phyloP scores from a whole-genome alignment of 2,797 vertebrate genomes.

The Coranthus polyacanthus region DNA sequence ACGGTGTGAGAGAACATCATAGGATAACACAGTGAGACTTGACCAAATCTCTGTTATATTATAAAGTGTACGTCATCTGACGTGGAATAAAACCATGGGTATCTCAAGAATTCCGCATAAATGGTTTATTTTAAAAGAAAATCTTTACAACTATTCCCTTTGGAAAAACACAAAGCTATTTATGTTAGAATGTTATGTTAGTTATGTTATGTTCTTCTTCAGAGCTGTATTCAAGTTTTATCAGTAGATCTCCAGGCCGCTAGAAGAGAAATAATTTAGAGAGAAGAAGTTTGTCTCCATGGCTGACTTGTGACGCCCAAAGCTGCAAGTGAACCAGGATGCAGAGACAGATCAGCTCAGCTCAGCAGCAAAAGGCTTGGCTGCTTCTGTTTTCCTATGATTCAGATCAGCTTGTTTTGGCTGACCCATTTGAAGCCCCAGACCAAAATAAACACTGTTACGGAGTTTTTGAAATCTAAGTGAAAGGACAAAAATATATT shows the following conservation, averaged over 20 bases:
- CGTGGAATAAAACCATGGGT: background rate
- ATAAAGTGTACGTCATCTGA: background rate
- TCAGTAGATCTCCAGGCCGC: constrained; percentile 21
- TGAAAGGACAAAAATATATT: constrained; percentile 26
- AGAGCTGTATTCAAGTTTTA: background rate
- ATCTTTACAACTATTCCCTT: constrained; percentile 1
- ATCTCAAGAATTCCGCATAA: constrained; percentile 12
- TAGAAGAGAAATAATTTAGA: constrained; percentile 25
- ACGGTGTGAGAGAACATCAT: background rate
- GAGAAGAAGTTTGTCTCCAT: constrained; percentile 27
- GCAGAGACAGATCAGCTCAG: constrained; percentile 45
- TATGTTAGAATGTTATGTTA: constrained; percentile 11
- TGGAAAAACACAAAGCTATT: background rate
- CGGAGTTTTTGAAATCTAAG: constrained; percentile 50
- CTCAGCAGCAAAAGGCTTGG: constrained; percentile 54
- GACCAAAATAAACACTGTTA: constrained; percentile 67
- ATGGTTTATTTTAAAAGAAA: background rate
- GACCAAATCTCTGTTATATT: no score
- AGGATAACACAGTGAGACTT: no score
- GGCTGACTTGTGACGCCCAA: constrained; percentile 26
- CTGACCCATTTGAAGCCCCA: constrained; percentile 31
- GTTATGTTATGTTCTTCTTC: no score
- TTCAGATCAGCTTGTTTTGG: constrained; percentile 78
- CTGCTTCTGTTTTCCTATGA: constrained; percentile 73
- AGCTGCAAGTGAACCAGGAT: constrained; percentile 46